Evolutionary conservation across 2,113 vertebrate species (phyloP).

Genomic region (Gopherus evgoodei): DNA sequence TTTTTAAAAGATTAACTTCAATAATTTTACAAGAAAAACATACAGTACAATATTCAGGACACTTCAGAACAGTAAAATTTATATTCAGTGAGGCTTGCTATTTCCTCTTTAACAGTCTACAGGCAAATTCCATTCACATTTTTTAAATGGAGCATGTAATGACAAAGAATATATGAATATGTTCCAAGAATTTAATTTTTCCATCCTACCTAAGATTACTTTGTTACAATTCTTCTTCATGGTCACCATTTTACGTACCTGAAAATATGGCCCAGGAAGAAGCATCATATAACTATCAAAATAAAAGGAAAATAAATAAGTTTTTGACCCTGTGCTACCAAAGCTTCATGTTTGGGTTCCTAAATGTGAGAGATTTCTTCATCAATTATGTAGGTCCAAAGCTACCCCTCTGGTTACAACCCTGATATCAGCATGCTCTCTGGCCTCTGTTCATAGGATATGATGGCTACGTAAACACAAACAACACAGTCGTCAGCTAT

Average conservation of each 20-base stretch:
- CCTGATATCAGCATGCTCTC: neutral
- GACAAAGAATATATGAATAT: neutral
- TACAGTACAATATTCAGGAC: neutral
- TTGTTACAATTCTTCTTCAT: neutral
- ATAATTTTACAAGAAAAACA: neutral
- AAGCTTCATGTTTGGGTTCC: neutral
- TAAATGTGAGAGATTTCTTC: neutral
- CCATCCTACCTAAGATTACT: neutral
- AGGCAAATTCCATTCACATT: neutral
- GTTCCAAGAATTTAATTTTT: neutral
- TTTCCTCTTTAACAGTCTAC: neutral
- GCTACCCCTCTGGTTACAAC: neutral
- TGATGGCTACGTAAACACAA: too few relatives aligned
- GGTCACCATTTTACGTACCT: neutral
- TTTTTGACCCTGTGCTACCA: neutral
- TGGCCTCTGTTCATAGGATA: rapidly evolving
- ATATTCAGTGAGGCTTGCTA: neutral
- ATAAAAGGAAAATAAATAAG: neutral
- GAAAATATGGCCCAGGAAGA: neutral
- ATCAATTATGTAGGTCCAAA: neutral
- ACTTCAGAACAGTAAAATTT: neutral
- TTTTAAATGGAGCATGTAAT: neutral
- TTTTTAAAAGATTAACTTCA: neutral
- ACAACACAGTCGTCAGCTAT: rapidly evolving
- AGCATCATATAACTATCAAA: neutral